These are phyloP conservation scores for Anabas testudineus DNA, from an alignment of 2,797 vertebrate genomes.

Conservation along the genomic window DNA sequence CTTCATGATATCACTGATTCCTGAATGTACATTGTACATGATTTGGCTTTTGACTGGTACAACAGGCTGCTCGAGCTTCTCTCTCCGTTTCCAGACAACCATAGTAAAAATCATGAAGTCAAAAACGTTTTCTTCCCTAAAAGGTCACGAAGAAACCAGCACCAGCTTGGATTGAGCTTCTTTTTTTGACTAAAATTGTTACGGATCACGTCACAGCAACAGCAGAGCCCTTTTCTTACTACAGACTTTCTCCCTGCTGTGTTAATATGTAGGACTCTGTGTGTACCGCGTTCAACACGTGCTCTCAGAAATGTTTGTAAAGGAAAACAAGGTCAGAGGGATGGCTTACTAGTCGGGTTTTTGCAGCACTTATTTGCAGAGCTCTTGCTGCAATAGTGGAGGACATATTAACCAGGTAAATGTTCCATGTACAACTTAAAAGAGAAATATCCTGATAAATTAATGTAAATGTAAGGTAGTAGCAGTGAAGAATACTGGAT, in stretches of 20 bases:
- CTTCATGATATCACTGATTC: neutral
- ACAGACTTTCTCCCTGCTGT: constrained; percentile 40
- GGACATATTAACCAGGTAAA: neutral
- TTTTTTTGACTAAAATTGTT: constrained; percentile 1
- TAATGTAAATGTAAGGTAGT: neutral
- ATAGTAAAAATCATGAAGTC: neutral
- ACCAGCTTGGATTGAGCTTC: neutral
- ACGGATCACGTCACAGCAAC: constrained; percentile 4
- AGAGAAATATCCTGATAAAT: neutral
- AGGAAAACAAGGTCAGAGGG: constrained; percentile 28
- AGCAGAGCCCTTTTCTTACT: constrained; percentile 39
- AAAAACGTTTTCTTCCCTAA: neutral
- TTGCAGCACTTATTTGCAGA: neutral
- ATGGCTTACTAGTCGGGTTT: constrained; percentile 1
- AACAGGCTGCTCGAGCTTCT: neutral
- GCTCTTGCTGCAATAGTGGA: neutral
- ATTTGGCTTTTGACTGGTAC: neutral
- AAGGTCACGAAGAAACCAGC: neutral
- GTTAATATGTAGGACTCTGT: constrained; percentile 27
- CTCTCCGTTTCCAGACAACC: neutral
- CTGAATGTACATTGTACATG: no score
- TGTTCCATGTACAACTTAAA: neutral
- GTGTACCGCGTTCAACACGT: constrained; percentile 29
- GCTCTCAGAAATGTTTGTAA: constrained; percentile 41
- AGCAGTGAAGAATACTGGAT: neutral